These are phyloP conservation scores for Chironomus striatipennis DNA, from an alignment of 1,140 invertebrate genomes.

Conservation along the genomic window DNA sequence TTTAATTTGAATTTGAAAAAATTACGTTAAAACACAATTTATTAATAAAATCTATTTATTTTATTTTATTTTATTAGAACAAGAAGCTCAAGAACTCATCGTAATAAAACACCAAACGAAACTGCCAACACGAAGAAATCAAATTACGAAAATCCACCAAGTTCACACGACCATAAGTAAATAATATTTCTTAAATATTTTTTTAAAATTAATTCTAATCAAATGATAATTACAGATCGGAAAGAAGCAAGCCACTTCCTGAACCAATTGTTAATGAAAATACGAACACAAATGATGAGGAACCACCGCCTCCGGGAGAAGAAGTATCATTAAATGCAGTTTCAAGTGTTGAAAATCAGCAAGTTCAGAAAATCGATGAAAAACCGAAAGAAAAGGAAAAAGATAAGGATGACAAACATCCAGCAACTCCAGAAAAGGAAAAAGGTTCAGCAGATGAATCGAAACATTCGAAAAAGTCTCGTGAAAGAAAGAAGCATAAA, in stretches of 20 bases:
- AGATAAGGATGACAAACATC: constrained; percentile 38
- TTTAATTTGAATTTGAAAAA: too few relatives aligned
- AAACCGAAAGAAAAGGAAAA: constrained; percentile 41
- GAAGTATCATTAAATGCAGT: background rate
- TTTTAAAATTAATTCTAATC: too few relatives aligned
- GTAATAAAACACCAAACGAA: background rate
- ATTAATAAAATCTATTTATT: too few relatives aligned
- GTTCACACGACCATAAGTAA: background rate
- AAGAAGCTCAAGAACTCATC: too few relatives aligned
- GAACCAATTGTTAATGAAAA: background rate
- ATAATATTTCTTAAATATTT: too few relatives aligned
- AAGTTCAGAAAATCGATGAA: constrained; percentile 36
- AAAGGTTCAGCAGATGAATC: constrained; percentile 40
- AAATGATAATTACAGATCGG: background rate
- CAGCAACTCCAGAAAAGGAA: constrained; percentile 33
- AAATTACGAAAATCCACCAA: too few relatives aligned
- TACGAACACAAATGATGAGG: background rate
- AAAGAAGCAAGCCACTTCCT: background rate
- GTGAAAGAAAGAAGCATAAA: constrained; percentile 47
- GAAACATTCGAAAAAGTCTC: constrained; percentile 45
- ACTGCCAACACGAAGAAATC: background rate
- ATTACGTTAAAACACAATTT: too few relatives aligned
- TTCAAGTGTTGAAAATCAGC: background rate
- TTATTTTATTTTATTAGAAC: too few relatives aligned
- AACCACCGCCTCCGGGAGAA: background rate